Evolutionary conservation across 2,797 vertebrate species (phyloP), one percentile per base, ranked within the genome.

Genomic region (Oryzias dopingdopingensis): DNA sequence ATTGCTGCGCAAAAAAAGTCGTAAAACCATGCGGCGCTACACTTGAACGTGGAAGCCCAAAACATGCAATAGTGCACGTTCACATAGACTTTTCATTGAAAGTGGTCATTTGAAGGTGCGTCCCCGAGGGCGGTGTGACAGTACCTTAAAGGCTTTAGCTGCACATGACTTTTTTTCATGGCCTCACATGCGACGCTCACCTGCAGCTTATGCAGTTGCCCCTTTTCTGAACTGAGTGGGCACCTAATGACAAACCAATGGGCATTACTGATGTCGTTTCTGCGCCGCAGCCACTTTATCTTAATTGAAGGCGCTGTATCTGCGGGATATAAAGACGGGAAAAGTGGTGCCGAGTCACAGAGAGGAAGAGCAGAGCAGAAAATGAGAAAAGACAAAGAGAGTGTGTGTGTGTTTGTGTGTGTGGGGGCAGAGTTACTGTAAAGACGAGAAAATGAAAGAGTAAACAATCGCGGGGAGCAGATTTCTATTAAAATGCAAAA

Each of bases 401-500:
- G 32, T 37, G 32, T 37, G 32, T 37, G 32, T 37, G 10, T 32
- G 7, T 8, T 6, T 37, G 32, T 12, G 32, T 29, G 26, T 29
- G 32, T 10, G 32, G 32, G 32, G 32, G 32, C 32, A 37, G 32
- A 37, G 32, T 37, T 37, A 37, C 32, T 37, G 32, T 37, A 37
- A 37, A 37, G 32, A 37, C 32, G 10, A 37, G 32, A 12, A 37
- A 37, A 37, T 37, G 10, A 37, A 37, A 74, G 53, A 67, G 63
- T 56, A 71, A 68, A 55, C 44, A 64, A 71, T 51, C 47, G 61
- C 56, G 64, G 67, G 65, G 69, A 40, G 49, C 32, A 48, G 71
- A 56, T 76, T 86, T 76, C 62, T 68, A 72, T 78, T 70, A 72
- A 67, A 82, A 54, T 75, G 74, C 73, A 60, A 52, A 59, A 70